Conservation (phyloP, 1,140 invertebrate genomes). For the Delia radicum region DNA sequence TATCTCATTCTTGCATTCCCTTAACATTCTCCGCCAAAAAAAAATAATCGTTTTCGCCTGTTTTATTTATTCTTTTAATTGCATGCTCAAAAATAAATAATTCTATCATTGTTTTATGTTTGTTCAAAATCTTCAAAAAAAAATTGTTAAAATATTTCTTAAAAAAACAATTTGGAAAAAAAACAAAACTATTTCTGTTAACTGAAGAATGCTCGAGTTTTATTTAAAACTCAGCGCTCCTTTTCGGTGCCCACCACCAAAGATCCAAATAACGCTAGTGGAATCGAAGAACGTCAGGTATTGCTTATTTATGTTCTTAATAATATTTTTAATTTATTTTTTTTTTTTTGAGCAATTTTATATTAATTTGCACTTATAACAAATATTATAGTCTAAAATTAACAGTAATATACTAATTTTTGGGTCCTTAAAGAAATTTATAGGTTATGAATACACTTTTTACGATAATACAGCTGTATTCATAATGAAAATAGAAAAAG, state of each 20-base stretch:
- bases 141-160: constrained; percentile 4
- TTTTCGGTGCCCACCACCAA: constrained; percentile 87
- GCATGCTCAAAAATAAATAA: neutral
- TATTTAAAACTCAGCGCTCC: constrained; percentile 88
- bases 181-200: neutral
- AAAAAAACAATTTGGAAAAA: neutral
- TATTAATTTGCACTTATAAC: constrained; percentile 6
- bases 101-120: constrained; percentile 6
- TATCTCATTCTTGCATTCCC: neutral
- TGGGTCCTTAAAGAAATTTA: neutral
- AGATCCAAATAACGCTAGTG: constrained; percentile 62
- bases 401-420: neutral
- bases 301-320: constrained; percentile 30
- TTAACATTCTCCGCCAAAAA: neutral
- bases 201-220: constrained; percentile 66
- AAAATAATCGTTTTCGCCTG: neutral
- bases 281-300: constrained; percentile 59
- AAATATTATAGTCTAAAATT: neutral
- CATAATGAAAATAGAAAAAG: too few species aligned
- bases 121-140: constrained; percentile 9
- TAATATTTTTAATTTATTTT: neutral
- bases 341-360: neutral
- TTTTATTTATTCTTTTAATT: neutral
- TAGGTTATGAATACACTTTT: too few species aligned
- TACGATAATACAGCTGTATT: too few species aligned